Evolutionary conservation across 2,113 vertebrate species (phyloP), one percentile per base, ranked within the genome.

Genomic region (Pyxicephalus adspersus): DNA sequence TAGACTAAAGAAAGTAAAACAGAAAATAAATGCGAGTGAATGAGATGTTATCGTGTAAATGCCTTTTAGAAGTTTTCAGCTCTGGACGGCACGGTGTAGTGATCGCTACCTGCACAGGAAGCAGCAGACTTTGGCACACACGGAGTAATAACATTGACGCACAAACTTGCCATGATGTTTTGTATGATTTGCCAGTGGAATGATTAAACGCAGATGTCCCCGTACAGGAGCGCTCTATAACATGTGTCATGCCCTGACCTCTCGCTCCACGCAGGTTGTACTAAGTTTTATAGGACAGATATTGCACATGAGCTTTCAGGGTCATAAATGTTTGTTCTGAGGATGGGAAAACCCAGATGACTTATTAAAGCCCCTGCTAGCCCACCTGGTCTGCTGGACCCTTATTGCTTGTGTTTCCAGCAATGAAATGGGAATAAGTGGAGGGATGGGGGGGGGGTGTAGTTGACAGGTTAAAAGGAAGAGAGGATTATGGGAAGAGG

Each of bases 191-290:
- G 80, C 71, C 80, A 74, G 80, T 13, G 22, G 71, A 20, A 11
- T 66, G 50, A 82, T 82, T 65, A 66, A 4, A 55, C 20, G 72
- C 80, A 82, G 70, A 82, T 82, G 80, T 66, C 26, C 38, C n/a
- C 13, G 78, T 22, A 64, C 78, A 18, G 78, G 78, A 73, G 80
- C 61, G 25, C n/a, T 29, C 29, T 29, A 19, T n/a, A 55, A 68
- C 68, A 64, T 73, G 68, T 81, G 67, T 80, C 78, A 73, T 81
- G 58, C 25, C 34, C 58, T 75, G 80, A 75, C 70, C 70, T 54
- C 70, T 82, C 65, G 75, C 75, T 74, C 80, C 64, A 66, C 45
- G 71, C 80, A 82, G 80, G 80, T 82, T 82, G 61, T 38, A 66
- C 52, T 29, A 64, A 70, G 58, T 64, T 82, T 82, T 82, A 81